Base-by-base conservation (phyloP, 2,888 invertebrate genomes). In the Micoletzkya japonica region DNA sequence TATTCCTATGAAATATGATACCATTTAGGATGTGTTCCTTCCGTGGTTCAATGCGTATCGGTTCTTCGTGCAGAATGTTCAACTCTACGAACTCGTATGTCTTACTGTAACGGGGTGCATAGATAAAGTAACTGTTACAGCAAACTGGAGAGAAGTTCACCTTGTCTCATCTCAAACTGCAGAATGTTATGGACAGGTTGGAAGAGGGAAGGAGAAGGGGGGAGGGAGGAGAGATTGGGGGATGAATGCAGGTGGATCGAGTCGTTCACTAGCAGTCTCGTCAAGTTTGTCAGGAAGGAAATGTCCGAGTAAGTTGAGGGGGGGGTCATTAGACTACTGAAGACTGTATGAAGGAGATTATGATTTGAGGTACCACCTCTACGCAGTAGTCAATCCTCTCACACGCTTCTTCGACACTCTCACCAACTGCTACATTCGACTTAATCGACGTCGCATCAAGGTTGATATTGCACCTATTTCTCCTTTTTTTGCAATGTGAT, bases 341-440 rank as follows among this genome's bases (percentile, higher is more conserved):
- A 54, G n/a, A 17, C 6, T 6, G 54, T 59, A 30, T 4, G 49
- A 50, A 10, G 26, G 24, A 63, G n/a, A n/a, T n/a, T n/a, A n/a
- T n/a, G n/a, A n/a, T 49, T 58, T 50, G 32, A 73, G 92, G 1
- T 98, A 97, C 86, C 91, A 92, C 70, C 88, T 98, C 68, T 98
- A 96, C 86, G 96, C 95, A 0, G 98, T 98, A 14, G 92, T 96
- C 14, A 95, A 96, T 0, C 89, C 91, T 69, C 88, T 99, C 54
- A 92, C 96, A 0, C 94, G 95, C 86, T 98, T 94, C 87, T 94
- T 98, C 77, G 96, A 97, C 85, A 93, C 96, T 85, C 90, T 98
- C 3, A 98, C 97, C 36, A 99, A 99, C 87, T 96, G 96, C 95
- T 98, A 97, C 86, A 95, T 98, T 37, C 90, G 97, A 75, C 92